Conservation (phyloP, 2,113 vertebrate species). For the Cinclus mexicanus region DNA sequence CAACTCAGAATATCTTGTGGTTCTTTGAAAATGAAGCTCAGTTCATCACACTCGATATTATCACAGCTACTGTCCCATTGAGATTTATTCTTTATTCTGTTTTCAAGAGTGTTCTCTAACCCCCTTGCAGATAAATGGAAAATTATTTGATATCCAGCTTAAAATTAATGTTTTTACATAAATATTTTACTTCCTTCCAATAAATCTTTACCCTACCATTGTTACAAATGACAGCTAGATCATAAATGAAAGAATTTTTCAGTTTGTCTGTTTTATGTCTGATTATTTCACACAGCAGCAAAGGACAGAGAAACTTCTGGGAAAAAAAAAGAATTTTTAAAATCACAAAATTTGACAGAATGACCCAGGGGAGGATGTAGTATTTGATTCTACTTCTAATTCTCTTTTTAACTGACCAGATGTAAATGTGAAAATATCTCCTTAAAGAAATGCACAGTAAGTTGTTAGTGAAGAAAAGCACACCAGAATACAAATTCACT, state of each 20-base stretch:
- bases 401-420: background rate
- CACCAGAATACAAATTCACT: background rate
- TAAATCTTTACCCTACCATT: background rate
- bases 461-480: background rate
- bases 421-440: background rate
- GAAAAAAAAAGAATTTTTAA: background rate
- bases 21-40: background rate
- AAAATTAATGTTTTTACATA: background rate
- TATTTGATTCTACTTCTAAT: background rate
- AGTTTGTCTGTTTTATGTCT: background rate
- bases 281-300: background rate
- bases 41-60: background rate
- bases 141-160: background rate
- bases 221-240: background rate
- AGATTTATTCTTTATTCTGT: background rate
- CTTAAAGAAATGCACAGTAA: background rate
- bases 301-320: background rate
- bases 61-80: background rate
- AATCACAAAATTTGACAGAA: background rate
- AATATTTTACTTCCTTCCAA: background rate
- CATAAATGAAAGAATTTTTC: background rate
- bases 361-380: background rate
- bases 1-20: background rate
- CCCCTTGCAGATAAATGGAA: background rate
- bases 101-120: background rate